Conservation (phyloP, 1,140 invertebrate species). For the Lerema accius region DNA sequence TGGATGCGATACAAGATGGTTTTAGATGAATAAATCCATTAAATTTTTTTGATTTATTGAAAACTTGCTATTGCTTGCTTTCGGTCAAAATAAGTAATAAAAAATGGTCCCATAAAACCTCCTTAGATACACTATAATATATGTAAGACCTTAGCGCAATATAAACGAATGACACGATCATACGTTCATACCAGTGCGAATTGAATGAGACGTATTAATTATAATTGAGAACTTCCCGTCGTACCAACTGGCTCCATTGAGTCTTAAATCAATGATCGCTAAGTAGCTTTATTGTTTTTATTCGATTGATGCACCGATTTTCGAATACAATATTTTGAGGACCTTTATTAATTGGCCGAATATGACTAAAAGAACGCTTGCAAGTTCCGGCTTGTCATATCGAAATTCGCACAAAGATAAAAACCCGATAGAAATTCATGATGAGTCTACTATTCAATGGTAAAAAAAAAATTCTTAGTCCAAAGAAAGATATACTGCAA, state of each 20-base stretch:
- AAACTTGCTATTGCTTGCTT: too few relatives aligned
- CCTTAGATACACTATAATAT: neutral
- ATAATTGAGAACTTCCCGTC: slow-evolving; percentile 79
- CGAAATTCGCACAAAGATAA: too few relatives aligned
- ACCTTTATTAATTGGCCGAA: neutral
- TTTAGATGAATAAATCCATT: too few relatives aligned
- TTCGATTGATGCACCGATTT: slow-evolving; percentile 28
- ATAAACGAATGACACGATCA: slow-evolving; percentile 23
- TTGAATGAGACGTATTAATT: slow-evolving; percentile 57
- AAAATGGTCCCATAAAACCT: neutral
- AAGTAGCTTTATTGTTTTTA: slow-evolving; percentile 21
- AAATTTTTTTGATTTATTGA: too few relatives aligned
- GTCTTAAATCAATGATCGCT: slow-evolving; percentile 55
- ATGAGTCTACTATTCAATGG: too few relatives aligned
- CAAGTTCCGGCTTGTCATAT: too few relatives aligned
- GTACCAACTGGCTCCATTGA: slow-evolving; percentile 36
- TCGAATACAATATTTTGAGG: slow-evolving; percentile 12
- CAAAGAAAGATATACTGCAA: too few relatives aligned
- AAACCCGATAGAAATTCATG: too few relatives aligned
- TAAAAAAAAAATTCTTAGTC: too few relatives aligned
- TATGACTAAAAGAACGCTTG: too few relatives aligned
- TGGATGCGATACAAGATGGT: too few relatives aligned
- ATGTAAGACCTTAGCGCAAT: neutral
- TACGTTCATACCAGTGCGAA: slow-evolving; percentile 55
- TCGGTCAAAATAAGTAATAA: neutral